phyloP scores from a whole-genome alignment of 1,140 invertebrate species.

The Propsilocerus akamusi region DNA sequence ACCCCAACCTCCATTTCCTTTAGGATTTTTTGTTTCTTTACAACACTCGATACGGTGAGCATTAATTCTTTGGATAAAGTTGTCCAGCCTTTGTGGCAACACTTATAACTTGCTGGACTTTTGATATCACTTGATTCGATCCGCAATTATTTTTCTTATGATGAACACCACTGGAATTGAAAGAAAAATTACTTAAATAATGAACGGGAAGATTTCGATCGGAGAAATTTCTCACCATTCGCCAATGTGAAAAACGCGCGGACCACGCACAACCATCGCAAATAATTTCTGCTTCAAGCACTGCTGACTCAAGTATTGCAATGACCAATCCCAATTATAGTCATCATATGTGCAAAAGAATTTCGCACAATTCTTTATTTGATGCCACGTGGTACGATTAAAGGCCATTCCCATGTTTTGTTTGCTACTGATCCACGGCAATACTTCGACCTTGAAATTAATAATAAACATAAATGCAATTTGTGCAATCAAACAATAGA shows the following conservation, averaged over 20 bases:
- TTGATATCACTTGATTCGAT: constrained; percentile 63
- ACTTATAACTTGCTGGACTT: constrained; percentile 61
- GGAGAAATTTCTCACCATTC: constrained; percentile 38
- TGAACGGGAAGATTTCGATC: background rate
- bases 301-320: constrained; percentile 78
- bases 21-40: constrained; percentile 71
- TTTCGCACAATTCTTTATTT: constrained; percentile 60
- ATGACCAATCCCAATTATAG: constrained; percentile 98
- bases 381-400: constrained; percentile 67
- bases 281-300: constrained; percentile 64
- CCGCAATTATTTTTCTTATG: constrained; percentile 90
- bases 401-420: constrained; percentile 99
- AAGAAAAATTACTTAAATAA: background rate
- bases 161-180: constrained; percentile 68
- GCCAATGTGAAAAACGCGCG: constrained; percentile 92
- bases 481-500: no score
- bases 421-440: constrained; percentile 88
- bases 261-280: constrained; percentile 73
- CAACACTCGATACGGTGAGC: constrained; percentile 42
- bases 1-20: constrained; percentile 97
- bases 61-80: constrained; percentile 71
- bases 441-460: constrained; percentile 71
- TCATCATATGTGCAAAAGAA: constrained; percentile 95
- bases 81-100: constrained; percentile 43
- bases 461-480: no score